Conservation (phyloP, 2,113 vertebrate species). For the Chrysochloris asiatica region DNA sequence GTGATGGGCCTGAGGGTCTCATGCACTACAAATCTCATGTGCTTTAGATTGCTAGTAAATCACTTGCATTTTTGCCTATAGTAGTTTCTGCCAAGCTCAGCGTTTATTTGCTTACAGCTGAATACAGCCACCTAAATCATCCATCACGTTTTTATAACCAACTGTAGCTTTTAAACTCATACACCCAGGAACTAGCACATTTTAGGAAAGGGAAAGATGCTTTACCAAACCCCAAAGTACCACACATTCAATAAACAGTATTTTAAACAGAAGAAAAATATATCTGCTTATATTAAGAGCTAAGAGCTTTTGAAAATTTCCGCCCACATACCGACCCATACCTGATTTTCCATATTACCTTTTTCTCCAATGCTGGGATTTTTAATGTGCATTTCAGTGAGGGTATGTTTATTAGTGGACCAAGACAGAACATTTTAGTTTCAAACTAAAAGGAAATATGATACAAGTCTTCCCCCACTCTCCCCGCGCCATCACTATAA, state of each 20-base stretch:
- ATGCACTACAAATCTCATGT: slow-evolving; percentile 89
- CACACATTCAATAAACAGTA: background rate
- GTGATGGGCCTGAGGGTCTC: slow-evolving; percentile 83
- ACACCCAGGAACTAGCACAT: slow-evolving; percentile 78
- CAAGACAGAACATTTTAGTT: slow-evolving; percentile 16
- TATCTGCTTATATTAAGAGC: slow-evolving; percentile 49
- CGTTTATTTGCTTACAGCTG: slow-evolving; percentile 88
- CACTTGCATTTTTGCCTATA: slow-evolving; percentile 85
- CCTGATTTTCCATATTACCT: background rate
- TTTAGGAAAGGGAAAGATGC: slow-evolving; percentile 75
- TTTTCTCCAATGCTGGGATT: background rate
- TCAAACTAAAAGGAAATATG: slow-evolving; percentile 28
- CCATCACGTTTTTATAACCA: slow-evolving; percentile 87
- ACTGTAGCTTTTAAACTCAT: slow-evolving; percentile 82
- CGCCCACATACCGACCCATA: background rate
- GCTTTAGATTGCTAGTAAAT: slow-evolving; percentile 89
- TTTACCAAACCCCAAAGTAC: slow-evolving; percentile 22
- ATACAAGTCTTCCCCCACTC: no score
- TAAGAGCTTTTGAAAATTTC: background rate
- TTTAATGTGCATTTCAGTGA: background rate
- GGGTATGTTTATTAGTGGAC: background rate
- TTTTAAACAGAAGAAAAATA: slow-evolving; percentile 42
- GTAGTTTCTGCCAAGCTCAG: slow-evolving; percentile 88
- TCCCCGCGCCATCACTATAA: no score
- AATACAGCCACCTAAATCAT: slow-evolving; percentile 86